A percentile compares a stretch with the other conserved stretches of the same genome.
Conservation (phyloP, 2,888 invertebrate genomes). For the Hirtodrosophila histrioides region DNA sequence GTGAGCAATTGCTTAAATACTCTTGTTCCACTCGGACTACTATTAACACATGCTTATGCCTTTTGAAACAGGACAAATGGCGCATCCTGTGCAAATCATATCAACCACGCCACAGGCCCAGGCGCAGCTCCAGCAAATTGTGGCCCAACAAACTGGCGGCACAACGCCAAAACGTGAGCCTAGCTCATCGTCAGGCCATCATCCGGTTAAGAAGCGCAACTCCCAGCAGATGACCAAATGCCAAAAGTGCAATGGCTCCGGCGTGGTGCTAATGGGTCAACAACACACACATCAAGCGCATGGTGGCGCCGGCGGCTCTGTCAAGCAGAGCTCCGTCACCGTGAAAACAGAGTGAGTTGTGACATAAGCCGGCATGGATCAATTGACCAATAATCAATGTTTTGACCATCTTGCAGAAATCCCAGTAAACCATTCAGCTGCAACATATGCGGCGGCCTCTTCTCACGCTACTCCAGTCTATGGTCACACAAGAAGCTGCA, state of each 20-base stretch:
- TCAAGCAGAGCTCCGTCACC: conserved; percentile 69
- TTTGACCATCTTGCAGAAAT: conserved; percentile 78
- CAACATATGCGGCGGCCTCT: conserved; percentile 93
- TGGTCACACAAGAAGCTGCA: conserved; percentile 96
- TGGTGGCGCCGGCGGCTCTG: conserved; percentile 57
- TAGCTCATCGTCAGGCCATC: conserved; percentile 85
- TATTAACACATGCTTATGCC: neutral
- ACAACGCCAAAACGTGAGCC: conserved; percentile 70
- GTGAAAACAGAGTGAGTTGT: conserved; percentile 82
- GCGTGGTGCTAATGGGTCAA: conserved; percentile 87
- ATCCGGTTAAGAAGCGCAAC: conserved; percentile 93
- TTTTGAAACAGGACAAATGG: conserved; percentile 85
- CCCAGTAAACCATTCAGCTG: conserved; percentile 93
- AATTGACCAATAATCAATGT: conserved; percentile 6
- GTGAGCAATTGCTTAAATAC: conserved; percentile 78
- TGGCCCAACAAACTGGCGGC: conserved; percentile 71
- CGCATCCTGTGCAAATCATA: conserved; percentile 82
- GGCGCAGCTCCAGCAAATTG: conserved; percentile 74
- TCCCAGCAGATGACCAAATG: conserved; percentile 92
- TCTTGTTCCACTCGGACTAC: neutral
- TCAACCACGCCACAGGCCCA: conserved; percentile 77
- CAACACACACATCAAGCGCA: conserved; percentile 52
- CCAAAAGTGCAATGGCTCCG: conserved; percentile 94
- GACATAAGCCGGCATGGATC: neutral
- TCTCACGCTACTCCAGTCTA: conserved; percentile 93